Conservation (phyloP, 2,797 vertebrate species). For the Notolepis coatsorum region DNA sequence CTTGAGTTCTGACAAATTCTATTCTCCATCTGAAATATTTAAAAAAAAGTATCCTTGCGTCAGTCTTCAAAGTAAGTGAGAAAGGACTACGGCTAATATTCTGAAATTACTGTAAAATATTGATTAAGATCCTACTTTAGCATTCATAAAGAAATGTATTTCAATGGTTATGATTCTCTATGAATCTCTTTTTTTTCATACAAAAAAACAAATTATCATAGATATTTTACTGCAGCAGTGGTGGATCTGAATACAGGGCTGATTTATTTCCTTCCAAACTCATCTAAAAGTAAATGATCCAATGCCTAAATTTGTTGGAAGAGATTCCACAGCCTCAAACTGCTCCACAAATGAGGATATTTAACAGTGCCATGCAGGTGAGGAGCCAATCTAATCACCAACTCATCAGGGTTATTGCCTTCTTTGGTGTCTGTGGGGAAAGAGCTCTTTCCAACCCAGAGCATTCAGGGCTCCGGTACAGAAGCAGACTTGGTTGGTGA, state of each 20-base stretch:
- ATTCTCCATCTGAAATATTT: conserved; percentile 23
- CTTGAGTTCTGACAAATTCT: conserved; percentile 57
- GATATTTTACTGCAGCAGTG: conserved; percentile 21
- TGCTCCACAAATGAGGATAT: conserved; percentile 33
- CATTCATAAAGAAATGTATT: conserved; percentile 35
- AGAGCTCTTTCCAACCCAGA: conserved; percentile 38
- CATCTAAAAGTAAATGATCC: conserved; percentile 43
- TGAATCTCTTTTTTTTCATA: conserved; percentile 2
- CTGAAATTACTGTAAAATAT: conserved; percentile 31
- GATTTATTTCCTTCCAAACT: conserved; percentile 51
- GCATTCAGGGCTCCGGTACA: conserved; percentile 9
- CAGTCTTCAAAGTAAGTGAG: conserved; percentile 44
- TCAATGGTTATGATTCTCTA: conserved; percentile 9
- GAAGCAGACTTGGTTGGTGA: not conserved
- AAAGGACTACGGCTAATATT: conserved; percentile 35
- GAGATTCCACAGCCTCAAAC: conserved; percentile 23
- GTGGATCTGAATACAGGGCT: conserved; percentile 28
- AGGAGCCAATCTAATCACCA: conserved; percentile 41
- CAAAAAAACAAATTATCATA: not conserved
- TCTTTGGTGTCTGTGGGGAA: conserved; percentile 21
- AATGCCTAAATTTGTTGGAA: conserved; percentile 44
- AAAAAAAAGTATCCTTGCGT: conserved; percentile 8
- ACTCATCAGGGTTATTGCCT: conserved; percentile 42
- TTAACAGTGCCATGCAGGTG: conserved; percentile 15
- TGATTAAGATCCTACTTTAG: conserved; percentile 46